Base-by-base conservation (phyloP, 2,888 invertebrate genomes). In the Trilocha varians region DNA sequence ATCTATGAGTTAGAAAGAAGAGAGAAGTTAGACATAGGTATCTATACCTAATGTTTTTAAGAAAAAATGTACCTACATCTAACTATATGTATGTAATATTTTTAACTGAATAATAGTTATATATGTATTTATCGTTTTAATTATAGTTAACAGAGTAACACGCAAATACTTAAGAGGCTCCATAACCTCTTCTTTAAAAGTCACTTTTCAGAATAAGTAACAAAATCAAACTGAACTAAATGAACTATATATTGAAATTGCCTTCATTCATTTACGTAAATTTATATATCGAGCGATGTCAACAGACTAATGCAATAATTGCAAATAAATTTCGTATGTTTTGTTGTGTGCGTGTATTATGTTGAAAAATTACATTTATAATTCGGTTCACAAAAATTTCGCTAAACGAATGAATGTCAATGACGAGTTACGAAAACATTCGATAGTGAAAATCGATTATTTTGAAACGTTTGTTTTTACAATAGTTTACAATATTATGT, bases 361-460 rank as follows among this genome's bases (percentile, higher is more conserved):
- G 17, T 33, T 16, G 39, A 44, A 41, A 41, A 39, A 38, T 38
- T 47, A 50, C 47, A 49, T 8, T 13, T 38, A 38, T 25, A 25
- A 25, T 13, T 14, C 6, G 4, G 11, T 25, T 11, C 11, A 25
- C 25, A 6, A 11, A 25, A 25, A 25, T 25, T 25, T 11, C 36
- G 35, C 34, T 40, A 41, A 40, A 38, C 16, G 18, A 56, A 57
- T 59, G 74, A 80, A 80, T 78, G 78, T 76, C 82, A 83, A 80
- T 78, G 78, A 74, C 77, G 53, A 15, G 47, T 64, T 60, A 53
- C 59, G 48, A 60, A 67, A 57, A 43, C 58, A 59, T 34, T 66
- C 47, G 50, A 62, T 52, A 48, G 61, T 61, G 55, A 64, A 25
- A 63, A 49, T 43, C 40, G 37, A 34, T 17, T 13, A 38, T 39